Evolutionary conservation across 2,888 invertebrate species (phyloP), one percentile per base, ranked within the genome.

Genomic region (Nymphalis polychloros): DNA sequence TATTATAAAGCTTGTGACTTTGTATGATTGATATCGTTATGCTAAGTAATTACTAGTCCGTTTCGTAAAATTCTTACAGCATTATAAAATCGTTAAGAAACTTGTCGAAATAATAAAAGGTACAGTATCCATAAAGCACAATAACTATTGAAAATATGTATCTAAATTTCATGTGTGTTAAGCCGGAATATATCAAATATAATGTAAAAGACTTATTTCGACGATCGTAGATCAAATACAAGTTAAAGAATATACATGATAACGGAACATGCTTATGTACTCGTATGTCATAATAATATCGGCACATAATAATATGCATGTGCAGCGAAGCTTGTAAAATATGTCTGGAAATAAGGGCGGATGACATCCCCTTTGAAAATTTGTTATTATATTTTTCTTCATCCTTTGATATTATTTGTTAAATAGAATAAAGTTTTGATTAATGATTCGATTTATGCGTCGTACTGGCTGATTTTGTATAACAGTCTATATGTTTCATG

Each of bases 381-480:
- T 55, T 55, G 53, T 31, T 55, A n/a, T 55, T 55, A 55, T 8
- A 55, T 55, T 7, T 55, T 55, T 55, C 53, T 55, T 55, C 53
- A 31, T 17, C 27, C 31, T 55, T 55, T 55, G 27, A 55, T 55
- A 55, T 31, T 55, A 17, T 31, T 27, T 31, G 17, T 55, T n/a
- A 55, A 31, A n/a, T 8, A 31, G 31, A 55, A 16, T 31, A 31
- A 31, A 55, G 1, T 55, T 31, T 55, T n/a, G 27, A 55, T 31
- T n/a, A 55, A 55, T 31, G 13, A 31, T 55, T 23, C 17, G 6
- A 55, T 55, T 55, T 55, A 17, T 55, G 8, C 53, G 17, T 53
- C 17, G 0, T 53, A 17, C 16, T 17, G n/a, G 7, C 17, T 2
- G 7, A 31, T 31, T 27, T 27, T 27, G 1, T 27, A 17, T 2